Evolutionary conservation across 2,797 vertebrate species (phyloP).

Genomic region (Myotis daubentonii): DNA sequence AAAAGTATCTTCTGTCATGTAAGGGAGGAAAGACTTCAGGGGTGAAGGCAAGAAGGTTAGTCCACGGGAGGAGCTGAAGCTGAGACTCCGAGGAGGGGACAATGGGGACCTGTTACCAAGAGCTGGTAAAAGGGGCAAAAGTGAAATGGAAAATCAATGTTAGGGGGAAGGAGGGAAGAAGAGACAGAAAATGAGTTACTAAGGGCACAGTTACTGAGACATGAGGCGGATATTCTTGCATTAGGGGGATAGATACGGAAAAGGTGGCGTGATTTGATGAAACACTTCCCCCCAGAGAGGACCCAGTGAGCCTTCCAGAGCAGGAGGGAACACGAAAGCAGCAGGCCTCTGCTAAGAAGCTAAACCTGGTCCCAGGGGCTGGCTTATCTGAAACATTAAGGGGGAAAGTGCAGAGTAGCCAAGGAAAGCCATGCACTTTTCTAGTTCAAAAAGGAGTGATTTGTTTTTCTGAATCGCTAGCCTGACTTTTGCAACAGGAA

Average conservation of each 20-base stretch:
- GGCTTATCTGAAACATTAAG: background rate
- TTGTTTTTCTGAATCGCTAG: background rate
- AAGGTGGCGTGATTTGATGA: background rate
- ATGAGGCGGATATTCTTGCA: background rate
- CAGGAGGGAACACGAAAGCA: background rate
- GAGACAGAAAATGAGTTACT: background rate
- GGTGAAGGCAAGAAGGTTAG: background rate
- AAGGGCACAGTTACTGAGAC: background rate
- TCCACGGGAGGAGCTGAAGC: background rate
- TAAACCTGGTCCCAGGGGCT: background rate
- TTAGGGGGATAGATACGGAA: accelerated
- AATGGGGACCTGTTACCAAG: accelerated
- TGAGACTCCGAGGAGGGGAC: background rate
- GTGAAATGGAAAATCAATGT: background rate
- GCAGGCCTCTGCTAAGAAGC: slow-evolving; percentile 18
- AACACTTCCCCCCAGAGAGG: background rate
- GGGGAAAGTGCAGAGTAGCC: background rate
- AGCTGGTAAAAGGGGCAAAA: background rate
- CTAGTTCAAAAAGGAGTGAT: slow-evolving; percentile 20
- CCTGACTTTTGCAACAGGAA: slow-evolving; percentile 59
- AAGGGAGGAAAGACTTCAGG: background rate
- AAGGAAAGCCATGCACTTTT: slow-evolving; percentile 32
- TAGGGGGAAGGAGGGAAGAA: background rate
- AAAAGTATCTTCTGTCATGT: background rate
- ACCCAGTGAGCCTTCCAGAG: background rate